These are phyloP conservation scores for Drosophila kikkawai DNA, from an alignment of 1,140 invertebrate genomes.

Conservation along the genomic window DNA sequence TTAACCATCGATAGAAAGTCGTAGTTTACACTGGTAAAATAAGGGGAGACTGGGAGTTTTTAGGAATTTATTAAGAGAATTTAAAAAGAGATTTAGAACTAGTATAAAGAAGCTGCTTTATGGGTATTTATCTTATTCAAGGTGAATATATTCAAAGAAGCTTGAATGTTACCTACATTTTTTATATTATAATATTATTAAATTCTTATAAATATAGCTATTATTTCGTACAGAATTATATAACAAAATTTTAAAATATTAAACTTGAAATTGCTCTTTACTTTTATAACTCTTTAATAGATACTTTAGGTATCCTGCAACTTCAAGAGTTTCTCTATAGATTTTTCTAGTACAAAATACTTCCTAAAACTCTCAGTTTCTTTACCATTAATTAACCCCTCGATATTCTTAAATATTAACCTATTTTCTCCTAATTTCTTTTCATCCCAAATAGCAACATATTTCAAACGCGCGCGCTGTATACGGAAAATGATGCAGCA, in stretches of 20 bases:
- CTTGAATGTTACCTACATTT: not conserved
- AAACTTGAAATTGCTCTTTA: not conserved
- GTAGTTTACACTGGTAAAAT: not conserved
- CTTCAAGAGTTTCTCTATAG: not conserved
- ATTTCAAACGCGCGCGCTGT: slow-evolving; percentile 84
- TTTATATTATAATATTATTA: too few relatives aligned
- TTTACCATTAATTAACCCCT: not conserved
- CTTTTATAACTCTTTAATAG: rapidly evolving
- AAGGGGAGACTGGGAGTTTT: not conserved
- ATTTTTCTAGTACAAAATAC: not conserved
- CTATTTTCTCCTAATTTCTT: not conserved
- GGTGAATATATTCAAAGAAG: too few relatives aligned
- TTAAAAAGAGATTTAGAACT: too few relatives aligned
- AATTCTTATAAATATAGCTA: too few relatives aligned
- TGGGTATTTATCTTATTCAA: not conserved
- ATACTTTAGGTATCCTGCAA: not conserved
- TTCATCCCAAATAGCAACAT: slow-evolving; percentile 59
- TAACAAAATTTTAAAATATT: not conserved
- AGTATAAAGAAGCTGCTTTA: not conserved
- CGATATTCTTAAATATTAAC: not conserved
- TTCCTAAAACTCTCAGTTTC: not conserved
- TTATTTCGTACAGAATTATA: not conserved
- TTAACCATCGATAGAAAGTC: not conserved
- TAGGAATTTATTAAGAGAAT: not conserved
- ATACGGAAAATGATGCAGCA: slow-evolving; percentile 85